Percentiles rank a stretch among this genome's conserved stretches.
Conservation (phyloP, 1,140 invertebrate species). For the Xylocopa sonorina region DNA sequence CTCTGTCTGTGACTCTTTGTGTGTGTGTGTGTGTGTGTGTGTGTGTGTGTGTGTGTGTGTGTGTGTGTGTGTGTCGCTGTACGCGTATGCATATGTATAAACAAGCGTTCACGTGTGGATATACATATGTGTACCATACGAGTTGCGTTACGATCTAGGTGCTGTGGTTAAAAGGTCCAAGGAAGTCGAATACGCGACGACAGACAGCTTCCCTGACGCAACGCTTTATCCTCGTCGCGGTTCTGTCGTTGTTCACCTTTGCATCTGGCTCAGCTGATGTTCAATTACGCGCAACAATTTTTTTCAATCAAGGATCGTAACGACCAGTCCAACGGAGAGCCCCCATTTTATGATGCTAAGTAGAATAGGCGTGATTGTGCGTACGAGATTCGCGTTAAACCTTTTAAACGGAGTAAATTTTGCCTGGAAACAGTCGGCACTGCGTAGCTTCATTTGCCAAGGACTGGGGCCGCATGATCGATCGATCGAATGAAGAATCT, state of each 20-base stretch:
- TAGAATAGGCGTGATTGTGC: constrained; percentile 7
- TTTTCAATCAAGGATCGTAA: neutral
- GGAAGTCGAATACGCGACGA: neutral
- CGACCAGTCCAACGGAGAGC: neutral
- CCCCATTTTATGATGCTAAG: neutral
- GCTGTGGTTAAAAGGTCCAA: constrained; percentile 46
- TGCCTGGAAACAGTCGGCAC: constrained; percentile 2
- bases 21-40: too few relatives aligned
- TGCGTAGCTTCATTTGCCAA: constrained; percentile 11
- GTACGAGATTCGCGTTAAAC: constrained; percentile 30
- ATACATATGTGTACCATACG: constrained; percentile 1
- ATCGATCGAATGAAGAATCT: constrained; percentile 3
- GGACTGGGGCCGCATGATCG: neutral
- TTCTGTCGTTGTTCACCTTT: too few relatives aligned
- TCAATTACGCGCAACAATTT: neutral
- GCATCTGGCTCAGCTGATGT: neutral
- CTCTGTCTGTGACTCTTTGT: too few relatives aligned
- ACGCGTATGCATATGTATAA: neutral
- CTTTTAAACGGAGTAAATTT: constrained; percentile 27
- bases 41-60: too few relatives aligned
- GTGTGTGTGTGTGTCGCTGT: neutral
- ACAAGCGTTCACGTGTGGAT: neutral
- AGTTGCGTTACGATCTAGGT: constrained; percentile 36
- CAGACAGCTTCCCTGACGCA: too few relatives aligned
- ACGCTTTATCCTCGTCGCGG: too few relatives aligned